Evolutionary conservation across 2,797 vertebrate genomes (phyloP).

Genomic region (Brotogeris chrysoptera): DNA sequence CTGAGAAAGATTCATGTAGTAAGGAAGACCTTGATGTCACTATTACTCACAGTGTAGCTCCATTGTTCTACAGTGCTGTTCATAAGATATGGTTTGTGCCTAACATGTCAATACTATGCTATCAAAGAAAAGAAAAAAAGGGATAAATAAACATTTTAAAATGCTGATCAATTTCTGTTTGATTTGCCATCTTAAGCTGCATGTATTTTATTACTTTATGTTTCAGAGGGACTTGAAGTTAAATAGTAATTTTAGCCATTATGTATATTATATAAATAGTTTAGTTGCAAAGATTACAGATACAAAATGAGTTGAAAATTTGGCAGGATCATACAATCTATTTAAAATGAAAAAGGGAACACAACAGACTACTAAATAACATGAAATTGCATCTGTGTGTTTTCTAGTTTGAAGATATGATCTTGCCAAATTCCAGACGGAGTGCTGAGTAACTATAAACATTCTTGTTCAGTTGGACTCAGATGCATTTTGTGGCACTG

Average conservation of each 20-base stretch:
- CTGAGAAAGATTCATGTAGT: neutral
- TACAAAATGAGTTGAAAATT: conserved; percentile 15
- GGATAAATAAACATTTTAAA: neutral
- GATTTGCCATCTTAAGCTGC: neutral
- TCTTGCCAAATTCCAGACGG: neutral
- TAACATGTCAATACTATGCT: neutral
- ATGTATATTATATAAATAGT: conserved; percentile 11
- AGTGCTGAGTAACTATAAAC: conserved; percentile 25
- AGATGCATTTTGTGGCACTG: neutral
- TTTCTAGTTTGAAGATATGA: conserved; percentile 1
- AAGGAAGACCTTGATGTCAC: neutral
- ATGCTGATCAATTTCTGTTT: neutral
- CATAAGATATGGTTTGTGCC: neutral
- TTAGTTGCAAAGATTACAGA: neutral
- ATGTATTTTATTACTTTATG: neutral
- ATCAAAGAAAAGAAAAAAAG: neutral
- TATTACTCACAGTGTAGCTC: neutral
- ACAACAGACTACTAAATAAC: conserved; percentile 7
- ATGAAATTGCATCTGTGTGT: conserved; percentile 26
- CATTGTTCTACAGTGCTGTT: neutral
- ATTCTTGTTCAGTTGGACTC: neutral
- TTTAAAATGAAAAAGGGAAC: conserved; percentile 34
- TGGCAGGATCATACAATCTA: neutral
- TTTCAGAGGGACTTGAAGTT: neutral
- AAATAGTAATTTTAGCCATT: conserved; percentile 19